Evolutionary conservation across 1,140 invertebrate genomes (phyloP), one percentile per base, ranked within the genome.

Genomic region (Chlorops oryzae): DNA sequence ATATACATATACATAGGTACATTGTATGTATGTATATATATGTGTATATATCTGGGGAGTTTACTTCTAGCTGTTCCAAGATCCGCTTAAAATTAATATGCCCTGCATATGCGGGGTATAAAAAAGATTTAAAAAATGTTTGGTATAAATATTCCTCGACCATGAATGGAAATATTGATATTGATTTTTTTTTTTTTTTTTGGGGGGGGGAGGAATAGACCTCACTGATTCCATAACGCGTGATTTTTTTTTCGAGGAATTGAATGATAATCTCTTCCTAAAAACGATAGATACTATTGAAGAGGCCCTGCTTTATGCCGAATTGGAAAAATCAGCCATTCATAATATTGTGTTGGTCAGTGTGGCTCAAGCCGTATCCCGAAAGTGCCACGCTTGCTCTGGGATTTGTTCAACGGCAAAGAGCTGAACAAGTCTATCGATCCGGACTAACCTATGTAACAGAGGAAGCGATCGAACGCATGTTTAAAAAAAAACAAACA

Each of bases 361-460:
- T n/a, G n/a, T 58, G 96, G 96, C 28, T 98, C 95, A n/a, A 98
- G 96, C 28, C 86, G 96, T 77, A 98, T 98, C 61, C 96, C 96
- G 37, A 98, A 97, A 74, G 90, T 98, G 50, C 95, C 98, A 76
- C 94, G 94, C 66, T 77, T 96, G 35, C 76, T 96, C 35, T 88
- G 93, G 66, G 90, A 96, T 72, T 95, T 94, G 79, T 97, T 96
- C 81, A 95, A 95, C 58, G 96, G 94, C 50, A 97, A 97, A 75
- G 92, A 97, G 74, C 78, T 98, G 48, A 98, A 97, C 83, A 96
- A 96, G 66, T 90, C 87, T 15, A 92, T 92, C 76, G 94, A 95
- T 66, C 94, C 94, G 35, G 94, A 97, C n/a, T n/a, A n/a, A n/a
- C n/a, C n/a, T n/a, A n/a, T n/a, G n/a, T n/a, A n/a, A n/a, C n/a